Percentiles rank a stretch among this genome's conserved stretches.
Evolutionary conservation across 2,797 vertebrate species (phyloP).

Genomic region (Florisuga fusca): DNA sequence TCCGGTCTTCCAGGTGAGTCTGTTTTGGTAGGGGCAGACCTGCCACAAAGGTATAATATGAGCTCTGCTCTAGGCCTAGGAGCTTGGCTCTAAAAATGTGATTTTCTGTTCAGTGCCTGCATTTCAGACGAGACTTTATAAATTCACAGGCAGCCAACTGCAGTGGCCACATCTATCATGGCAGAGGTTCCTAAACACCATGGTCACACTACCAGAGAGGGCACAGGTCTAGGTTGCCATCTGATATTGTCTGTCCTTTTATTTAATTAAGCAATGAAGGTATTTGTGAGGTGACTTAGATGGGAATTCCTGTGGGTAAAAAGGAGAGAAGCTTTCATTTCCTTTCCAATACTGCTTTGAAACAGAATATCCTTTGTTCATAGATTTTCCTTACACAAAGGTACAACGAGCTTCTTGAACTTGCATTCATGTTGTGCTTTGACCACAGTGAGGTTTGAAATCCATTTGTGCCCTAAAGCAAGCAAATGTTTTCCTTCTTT

Average conservation of each 20-base stretch:
- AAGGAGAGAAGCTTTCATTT: constrained; percentile 6
- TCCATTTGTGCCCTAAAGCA: constrained; percentile 41
- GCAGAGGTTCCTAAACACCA: background rate
- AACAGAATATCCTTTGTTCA: constrained; percentile 18
- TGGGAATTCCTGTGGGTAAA: constrained; percentile 21
- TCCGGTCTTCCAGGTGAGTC: background rate
- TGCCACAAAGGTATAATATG: background rate
- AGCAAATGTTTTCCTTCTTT: constrained; percentile 17
- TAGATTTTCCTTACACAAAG: constrained; percentile 19
- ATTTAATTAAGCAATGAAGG: background rate
- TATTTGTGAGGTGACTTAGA: background rate
- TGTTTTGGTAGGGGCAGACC: background rate
- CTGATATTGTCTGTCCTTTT: background rate
- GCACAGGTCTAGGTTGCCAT: background rate
- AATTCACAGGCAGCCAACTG: background rate
- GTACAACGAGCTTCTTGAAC: background rate
- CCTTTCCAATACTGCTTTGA: constrained; percentile 17
- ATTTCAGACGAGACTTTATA: background rate
- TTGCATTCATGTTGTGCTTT: background rate
- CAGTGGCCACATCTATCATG: background rate
- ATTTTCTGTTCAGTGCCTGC: background rate
- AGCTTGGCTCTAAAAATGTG: background rate
- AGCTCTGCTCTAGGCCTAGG: background rate
- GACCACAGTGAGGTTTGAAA: constrained; percentile 34
- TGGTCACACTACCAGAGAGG: background rate